Evolutionary conservation across 2,113 vertebrate species (phyloP).

Genomic region (Grammomys dolichurus): DNA sequence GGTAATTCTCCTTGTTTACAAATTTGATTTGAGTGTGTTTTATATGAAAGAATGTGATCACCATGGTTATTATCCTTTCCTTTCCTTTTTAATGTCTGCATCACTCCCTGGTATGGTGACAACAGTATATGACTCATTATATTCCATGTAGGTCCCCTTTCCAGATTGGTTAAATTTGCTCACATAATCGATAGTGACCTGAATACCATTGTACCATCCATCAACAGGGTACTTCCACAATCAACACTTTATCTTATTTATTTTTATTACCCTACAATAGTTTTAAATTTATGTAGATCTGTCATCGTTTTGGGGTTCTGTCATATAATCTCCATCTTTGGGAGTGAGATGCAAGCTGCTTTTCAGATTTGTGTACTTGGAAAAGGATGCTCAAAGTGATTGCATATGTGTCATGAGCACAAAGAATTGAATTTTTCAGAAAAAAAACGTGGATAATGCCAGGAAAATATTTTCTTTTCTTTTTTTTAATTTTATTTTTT

Average conservation of each 20-base stretch:
- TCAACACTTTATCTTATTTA: background rate
- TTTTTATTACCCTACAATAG: background rate
- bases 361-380: slow-evolving; percentile 32
- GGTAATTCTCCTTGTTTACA: background rate
- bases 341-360: background rate
- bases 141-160: background rate
- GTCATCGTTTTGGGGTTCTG: background rate
- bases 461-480: background rate
- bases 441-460: background rate
- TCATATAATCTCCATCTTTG: background rate
- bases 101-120: background rate
- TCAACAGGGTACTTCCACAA: background rate
- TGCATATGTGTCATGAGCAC: background rate
- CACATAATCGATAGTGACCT: background rate
- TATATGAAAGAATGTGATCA: background rate
- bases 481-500: no score
- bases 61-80: background rate
- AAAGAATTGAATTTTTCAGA: slow-evolving; percentile 28
- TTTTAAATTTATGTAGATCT: background rate
- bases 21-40: slow-evolving; percentile 24
- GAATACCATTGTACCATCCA: background rate
- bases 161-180: background rate
- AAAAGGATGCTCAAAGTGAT: background rate
- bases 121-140: background rate
- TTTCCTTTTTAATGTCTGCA: background rate